phyloP scores from a whole-genome alignment of 1,140 invertebrate genomes.

The Bombus confusus region DNA sequence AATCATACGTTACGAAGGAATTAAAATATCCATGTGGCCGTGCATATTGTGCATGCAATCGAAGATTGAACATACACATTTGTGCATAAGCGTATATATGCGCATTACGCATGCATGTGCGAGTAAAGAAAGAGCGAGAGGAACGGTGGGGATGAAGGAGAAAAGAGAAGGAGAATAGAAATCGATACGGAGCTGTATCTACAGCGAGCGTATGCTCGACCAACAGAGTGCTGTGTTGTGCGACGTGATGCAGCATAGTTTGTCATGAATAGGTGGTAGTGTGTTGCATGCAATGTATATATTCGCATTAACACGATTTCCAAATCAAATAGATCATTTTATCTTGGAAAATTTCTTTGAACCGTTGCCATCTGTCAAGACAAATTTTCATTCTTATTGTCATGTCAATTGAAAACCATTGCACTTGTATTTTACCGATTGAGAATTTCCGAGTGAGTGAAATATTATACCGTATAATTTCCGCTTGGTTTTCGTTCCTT shows the following conservation, averaged over 20 bases:
- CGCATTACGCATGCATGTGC: background rate
- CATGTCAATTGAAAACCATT: background rate
- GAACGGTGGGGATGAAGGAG: background rate
- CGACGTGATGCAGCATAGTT: conserved; percentile 20
- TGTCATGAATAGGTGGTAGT: background rate
- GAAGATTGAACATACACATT: background rate
- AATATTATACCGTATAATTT: background rate
- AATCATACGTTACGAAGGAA: background rate
- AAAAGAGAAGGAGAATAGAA: conserved; percentile 49
- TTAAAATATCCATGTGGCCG: background rate
- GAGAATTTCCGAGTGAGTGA: background rate
- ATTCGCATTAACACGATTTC: background rate
- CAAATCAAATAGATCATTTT: background rate
- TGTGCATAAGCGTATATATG: background rate
- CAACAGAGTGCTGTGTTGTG: conserved; percentile 29
- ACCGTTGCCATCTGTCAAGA: background rate
- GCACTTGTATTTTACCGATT: background rate
- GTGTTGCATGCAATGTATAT: background rate
- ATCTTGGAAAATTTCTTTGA: background rate
- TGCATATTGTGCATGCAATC: background rate
- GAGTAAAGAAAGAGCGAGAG: background rate
- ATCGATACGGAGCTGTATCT: conserved; percentile 52
- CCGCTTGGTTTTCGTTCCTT: background rate
- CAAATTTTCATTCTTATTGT: background rate
- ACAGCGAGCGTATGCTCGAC: conserved; percentile 42